Base-by-base conservation (phyloP, 2,113 vertebrate species). In the Pseudopodoces humilis region DNA sequence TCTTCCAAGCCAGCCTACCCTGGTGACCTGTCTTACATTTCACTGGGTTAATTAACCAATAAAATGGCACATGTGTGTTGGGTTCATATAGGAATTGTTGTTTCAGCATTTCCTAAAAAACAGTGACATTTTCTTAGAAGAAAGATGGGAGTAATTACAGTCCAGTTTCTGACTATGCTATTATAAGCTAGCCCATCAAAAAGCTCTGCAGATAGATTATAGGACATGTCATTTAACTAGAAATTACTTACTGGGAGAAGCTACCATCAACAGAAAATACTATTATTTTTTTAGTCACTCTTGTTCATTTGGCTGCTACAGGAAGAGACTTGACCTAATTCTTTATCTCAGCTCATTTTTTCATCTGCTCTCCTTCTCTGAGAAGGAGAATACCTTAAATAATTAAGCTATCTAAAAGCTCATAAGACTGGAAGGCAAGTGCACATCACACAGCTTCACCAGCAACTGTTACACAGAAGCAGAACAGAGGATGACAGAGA, bases 311-410 rank as follows among this genome's bases (percentile, higher is more conserved):
- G 9, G 55, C 59, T 71, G 60, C 39, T 22, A 68, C n/a, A 17
- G 13, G 8, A 84, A 43, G 27, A 58, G 13, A 79, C 3, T 11
- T 86, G 90, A 79, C 72, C 93, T 70, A 65, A 68, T 79, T 87
- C 43, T 85, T 91, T 67, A 60, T 65, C 28, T 67, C 33, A 28
- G 15, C 20, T 80, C 22, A 22, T 52, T 80, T 72, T 81, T n/a
- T 85, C 65, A 86, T 94, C 37, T 86, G 53, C 23, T 87, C 37
- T 86, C 46, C 24, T 44, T 68, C 37, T 74, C 31, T 49, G 44
- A 74, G 68, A 62, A 81, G 68, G 28, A 90, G 95, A 94, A 86
- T 13, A 65, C 62, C n/a, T 60, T 83, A 89, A 96, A 93, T 91
- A 75, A 82, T 70, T 93, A 43, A 76, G 65, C 18, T 76, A 47